Percentiles rank a stretch among this genome's conserved stretches.
Evolutionary conservation across 2,888 invertebrate species (phyloP).

Genomic region (Laspeyria flexula): DNA sequence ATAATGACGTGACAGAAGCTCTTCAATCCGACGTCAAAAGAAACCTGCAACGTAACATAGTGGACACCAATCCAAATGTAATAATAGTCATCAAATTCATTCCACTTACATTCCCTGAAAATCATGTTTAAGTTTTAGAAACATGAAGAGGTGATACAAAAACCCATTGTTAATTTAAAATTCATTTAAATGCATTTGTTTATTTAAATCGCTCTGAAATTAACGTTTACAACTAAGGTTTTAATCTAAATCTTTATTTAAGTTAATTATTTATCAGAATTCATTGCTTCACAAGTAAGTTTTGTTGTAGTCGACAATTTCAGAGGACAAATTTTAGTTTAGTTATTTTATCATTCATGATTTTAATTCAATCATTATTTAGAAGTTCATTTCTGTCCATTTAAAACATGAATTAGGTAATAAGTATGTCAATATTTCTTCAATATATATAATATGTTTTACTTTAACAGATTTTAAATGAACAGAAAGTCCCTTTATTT

Average conservation of each 20-base stretch:
- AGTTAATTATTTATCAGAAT: too few relatives aligned
- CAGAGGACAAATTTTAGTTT: constrained; percentile 61
- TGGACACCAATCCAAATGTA: constrained; percentile 67
- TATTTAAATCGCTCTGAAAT: constrained; percentile 70
- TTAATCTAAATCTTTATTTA: too few relatives aligned
- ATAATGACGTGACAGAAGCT: constrained; percentile 81
- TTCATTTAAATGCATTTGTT: constrained; percentile 72
- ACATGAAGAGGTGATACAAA: constrained; percentile 82
- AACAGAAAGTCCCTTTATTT: constrained; percentile 53
- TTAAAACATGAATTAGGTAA: constrained; percentile 42
- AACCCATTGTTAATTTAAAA: constrained; percentile 77
- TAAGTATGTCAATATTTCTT: not conserved
- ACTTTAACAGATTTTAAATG: constrained; percentile 53
- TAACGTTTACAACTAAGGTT: constrained; percentile 43
- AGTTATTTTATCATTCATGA: constrained; percentile 69
- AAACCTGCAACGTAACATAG: constrained; percentile 77
- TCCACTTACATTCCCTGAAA: constrained; percentile 84
- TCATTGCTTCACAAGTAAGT: too few relatives aligned
- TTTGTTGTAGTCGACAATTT: constrained; percentile 56
- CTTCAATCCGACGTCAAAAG: constrained; percentile 78
- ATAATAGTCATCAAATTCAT: constrained; percentile 78
- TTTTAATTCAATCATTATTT: constrained; percentile 74
- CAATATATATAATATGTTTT: not conserved
- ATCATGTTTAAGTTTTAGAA: constrained; percentile 72
- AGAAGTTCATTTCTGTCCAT: constrained; percentile 64